These are phyloP conservation scores for Plodia interpunctella DNA, from an alignment of 1,140 invertebrate genomes.

Conservation along the genomic window DNA sequence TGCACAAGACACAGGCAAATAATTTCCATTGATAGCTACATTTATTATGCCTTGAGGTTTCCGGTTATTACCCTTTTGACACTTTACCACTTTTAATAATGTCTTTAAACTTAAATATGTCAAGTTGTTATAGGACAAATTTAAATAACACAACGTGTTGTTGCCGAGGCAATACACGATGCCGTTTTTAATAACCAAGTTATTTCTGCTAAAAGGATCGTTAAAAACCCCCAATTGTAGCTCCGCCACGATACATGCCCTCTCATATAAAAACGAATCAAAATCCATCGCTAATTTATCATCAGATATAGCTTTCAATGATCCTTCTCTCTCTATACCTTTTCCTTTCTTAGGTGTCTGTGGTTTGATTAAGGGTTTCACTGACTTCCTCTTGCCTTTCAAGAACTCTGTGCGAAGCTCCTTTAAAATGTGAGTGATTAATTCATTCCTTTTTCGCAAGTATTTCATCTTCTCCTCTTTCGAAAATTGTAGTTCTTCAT, in stretches of 20 bases:
- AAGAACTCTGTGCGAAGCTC: conserved; percentile 31
- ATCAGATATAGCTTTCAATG: conserved; percentile 22
- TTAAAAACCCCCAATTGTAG: conserved; percentile 33
- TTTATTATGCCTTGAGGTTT: conserved; percentile 47
- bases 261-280: conserved; percentile 31
- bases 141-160: conserved; percentile 40
- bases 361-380: conserved; percentile 9
- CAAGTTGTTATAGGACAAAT: conserved; percentile 51
- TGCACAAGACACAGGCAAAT: conserved; percentile 34
- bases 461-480: conserved; percentile 32
- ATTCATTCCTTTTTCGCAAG: conserved; percentile 35
- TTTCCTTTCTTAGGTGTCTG: conserved; percentile 19
- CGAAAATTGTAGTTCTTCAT: conserved; percentile 31
- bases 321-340: conserved; percentile 30
- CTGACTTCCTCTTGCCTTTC: conserved; percentile 25
- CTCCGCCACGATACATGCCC: conserved; percentile 34
- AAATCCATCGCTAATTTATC: conserved; percentile 23
- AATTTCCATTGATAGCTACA: conserved; percentile 50
- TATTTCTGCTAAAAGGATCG: conserved; percentile 37
- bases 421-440: conserved; percentile 27
- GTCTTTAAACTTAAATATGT: conserved; percentile 39
- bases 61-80: conserved; percentile 36
- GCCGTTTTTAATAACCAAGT: conserved; percentile 31
- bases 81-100: conserved; percentile 33
- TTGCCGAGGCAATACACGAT: conserved; percentile 42